Conservation (phyloP, 2,888 invertebrate species). For the Melanchra persicariae region DNA sequence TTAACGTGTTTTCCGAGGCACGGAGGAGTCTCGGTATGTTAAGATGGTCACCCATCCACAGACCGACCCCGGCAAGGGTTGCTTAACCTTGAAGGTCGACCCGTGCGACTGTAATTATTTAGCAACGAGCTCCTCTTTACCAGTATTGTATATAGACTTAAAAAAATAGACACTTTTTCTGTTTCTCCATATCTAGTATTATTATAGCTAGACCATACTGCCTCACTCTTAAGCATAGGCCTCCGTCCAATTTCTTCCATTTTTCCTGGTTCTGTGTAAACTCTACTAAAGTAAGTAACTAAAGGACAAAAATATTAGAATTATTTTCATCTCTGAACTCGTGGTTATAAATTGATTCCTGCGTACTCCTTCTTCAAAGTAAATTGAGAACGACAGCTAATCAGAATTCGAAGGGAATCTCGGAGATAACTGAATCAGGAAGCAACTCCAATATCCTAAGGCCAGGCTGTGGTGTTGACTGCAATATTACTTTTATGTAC, state of each 20-base stretch:
- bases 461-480: constrained; percentile 5
- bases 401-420: constrained; percentile 32
- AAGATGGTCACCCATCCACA: too few species aligned
- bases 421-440: constrained; percentile 37
- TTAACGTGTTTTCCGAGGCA: too few species aligned
- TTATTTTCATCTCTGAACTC: background rate
- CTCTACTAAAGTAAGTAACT: background rate
- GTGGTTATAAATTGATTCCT: constrained; percentile 6
- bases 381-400: constrained; percentile 35
- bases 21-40: too few species aligned
- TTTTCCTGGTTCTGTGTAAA: background rate
- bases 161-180: too few species aligned
- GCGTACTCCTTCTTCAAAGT: background rate
- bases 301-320: background rate
- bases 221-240: too few species aligned
- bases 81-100: too few species aligned
- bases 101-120: too few species aligned
- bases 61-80: too few species aligned
- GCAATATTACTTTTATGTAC: constrained; percentile 11
- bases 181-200: too few species aligned
- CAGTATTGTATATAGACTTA: too few species aligned
- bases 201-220: too few species aligned
- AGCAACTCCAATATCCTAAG: constrained; percentile 27
- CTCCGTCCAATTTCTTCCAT: background rate
- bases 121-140: too few species aligned